Percentiles rank a stretch among this genome's conserved stretches.
Evolutionary conservation across 2,113 vertebrate genomes (phyloP).

Genomic region (Hypanus sabinus): DNA sequence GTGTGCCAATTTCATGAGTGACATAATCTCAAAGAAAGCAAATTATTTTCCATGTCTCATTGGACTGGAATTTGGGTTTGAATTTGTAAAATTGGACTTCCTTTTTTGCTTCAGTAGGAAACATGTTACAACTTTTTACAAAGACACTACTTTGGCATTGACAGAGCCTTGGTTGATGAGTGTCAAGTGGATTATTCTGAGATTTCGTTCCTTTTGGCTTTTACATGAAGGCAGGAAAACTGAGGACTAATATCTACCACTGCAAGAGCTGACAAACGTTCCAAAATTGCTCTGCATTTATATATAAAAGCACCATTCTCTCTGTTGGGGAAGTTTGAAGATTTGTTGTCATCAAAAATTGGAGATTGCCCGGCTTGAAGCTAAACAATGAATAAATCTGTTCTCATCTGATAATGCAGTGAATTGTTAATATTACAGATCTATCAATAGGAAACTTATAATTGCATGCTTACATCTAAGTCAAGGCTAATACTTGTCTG

Average conservation of each 20-base stretch:
- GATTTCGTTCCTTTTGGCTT: not conserved
- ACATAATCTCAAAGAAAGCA: not conserved
- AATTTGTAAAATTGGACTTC: not conserved
- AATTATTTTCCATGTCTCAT: not conserved
- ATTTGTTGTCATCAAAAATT: not conserved
- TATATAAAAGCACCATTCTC: not conserved
- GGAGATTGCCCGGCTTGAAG: not conserved
- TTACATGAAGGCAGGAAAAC: not conserved
- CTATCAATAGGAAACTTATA: not conserved
- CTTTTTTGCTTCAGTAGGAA: not conserved
- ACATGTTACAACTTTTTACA: not conserved
- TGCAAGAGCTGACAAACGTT: not conserved
- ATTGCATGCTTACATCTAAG: not conserved
- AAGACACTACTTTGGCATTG: not conserved
- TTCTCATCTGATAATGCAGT: constrained; percentile 3
- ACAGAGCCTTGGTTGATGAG: not conserved
- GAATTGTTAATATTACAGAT: not conserved
- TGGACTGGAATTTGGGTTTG: not conserved
- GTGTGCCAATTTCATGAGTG: not conserved
- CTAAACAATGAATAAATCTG: constrained; percentile 13
- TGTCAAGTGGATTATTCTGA: not conserved
- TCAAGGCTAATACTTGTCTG: not conserved
- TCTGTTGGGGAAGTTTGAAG: not conserved
- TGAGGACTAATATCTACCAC: not conserved
- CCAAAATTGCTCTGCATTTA: not conserved